Base-by-base conservation (phyloP, 2,797 vertebrate species). In the Discoglossus pictus region DNA sequence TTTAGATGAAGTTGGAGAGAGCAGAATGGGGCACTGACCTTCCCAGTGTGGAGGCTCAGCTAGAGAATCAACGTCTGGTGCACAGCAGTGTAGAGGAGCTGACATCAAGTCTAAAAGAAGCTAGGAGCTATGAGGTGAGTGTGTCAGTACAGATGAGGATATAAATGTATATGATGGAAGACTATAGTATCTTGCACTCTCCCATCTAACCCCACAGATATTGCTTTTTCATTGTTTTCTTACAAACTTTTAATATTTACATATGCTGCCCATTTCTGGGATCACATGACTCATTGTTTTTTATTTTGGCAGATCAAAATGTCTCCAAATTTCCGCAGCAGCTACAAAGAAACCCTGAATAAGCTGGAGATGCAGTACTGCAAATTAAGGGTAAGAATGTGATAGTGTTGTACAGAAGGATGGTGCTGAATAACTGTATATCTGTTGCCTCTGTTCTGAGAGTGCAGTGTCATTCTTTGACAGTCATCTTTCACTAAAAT, bases 331-430 rank as follows among this genome's bases (percentile, higher is more conserved):
- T 97, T 96, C 76, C 91, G 79, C 3, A 90, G 88, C 42, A 98
- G 88, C 81, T 98, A 99, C 85, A 91, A 86, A 0, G 96, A 98
- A 76, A 97, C 95, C 0, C 82, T 98, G 61, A 90, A 89, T 75
- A 98, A 98, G 78, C 87, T 99, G 86, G 97, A 98, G 83, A 93
- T 92, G 0, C 95, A 98, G 78, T 97, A 98, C 86, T 94, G 92
- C 90, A 98, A 98, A 81, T 83, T 99, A 54, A 86, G 93, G 91
- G 97, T 99, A 74, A 93, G 94, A 2, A 40, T 83, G 69, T 83
- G 73, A 12, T 25, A n/a, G 11, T 35, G 3, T 43, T 15, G 5
- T 25, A 7, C 13, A 7, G n/a, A n/a, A 31, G 27, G 27, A 31
- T 31, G 27, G 27, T n/a, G n/a, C n/a, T n/a, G n/a, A n/a, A n/a